Evolutionary conservation across 1,140 invertebrate species (phyloP).

Genomic region (Magallana gigas): DNA sequence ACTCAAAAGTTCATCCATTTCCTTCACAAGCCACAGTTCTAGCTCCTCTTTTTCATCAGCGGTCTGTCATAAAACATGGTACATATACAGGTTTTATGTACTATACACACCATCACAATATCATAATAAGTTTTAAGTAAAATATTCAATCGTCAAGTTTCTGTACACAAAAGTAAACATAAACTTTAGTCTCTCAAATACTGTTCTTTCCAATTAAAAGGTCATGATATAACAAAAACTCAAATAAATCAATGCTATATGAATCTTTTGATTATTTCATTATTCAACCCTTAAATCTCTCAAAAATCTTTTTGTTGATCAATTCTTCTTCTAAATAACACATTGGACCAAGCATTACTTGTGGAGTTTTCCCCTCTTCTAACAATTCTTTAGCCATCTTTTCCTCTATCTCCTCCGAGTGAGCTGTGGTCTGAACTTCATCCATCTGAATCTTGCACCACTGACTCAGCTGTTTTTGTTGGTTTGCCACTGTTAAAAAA

Average conservation of each 20-base stretch:
- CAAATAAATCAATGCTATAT: too few species aligned
- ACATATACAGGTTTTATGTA: slow-evolving; percentile 6
- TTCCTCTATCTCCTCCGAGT: slow-evolving; percentile 17
- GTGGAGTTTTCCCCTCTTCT: slow-evolving; percentile 24
- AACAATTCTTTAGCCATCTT: slow-evolving; percentile 25
- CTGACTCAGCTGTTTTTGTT: slow-evolving; percentile 79
- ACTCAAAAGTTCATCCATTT: slow-evolving; percentile 84
- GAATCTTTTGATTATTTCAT: too few species aligned
- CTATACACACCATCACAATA: not conserved
- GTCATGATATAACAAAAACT: too few species aligned
- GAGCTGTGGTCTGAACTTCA: not conserved
- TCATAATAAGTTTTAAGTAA: too few species aligned
- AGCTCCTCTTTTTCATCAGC: slow-evolving; percentile 81
- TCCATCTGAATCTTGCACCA: slow-evolving; percentile 72
- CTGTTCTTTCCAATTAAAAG: too few species aligned
- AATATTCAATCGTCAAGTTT: too few species aligned
- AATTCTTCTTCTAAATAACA: too few species aligned
- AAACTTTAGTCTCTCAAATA: too few species aligned
- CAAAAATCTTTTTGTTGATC: too few species aligned
- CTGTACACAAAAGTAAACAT: too few species aligned
- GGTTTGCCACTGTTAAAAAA: slow-evolving; percentile 77
- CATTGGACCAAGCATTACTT: too few species aligned
- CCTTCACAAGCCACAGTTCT: slow-evolving; percentile 81
- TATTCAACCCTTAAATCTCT: too few species aligned
- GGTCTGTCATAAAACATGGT: slow-evolving; percentile 53